Evolutionary conservation across 2,113 vertebrate genomes (phyloP), one percentile per base, ranked within the genome.

Genomic region (Brachirus orientalis): DNA sequence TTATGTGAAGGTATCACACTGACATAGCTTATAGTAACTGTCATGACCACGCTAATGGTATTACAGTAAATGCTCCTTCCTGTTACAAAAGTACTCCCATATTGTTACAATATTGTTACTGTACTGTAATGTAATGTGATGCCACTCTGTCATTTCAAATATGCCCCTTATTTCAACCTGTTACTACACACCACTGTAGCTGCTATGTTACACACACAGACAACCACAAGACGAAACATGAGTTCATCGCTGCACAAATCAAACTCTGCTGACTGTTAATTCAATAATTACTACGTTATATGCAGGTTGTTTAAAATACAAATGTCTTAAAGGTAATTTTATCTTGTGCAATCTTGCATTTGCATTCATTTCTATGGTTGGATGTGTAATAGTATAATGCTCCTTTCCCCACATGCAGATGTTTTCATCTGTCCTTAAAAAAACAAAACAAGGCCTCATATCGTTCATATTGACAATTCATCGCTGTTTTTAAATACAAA

Each of bases 381-480:
- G n/a, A n/a, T n/a, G n/a, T 48, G 10, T 14, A 48, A 22, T 3
- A 1, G 2, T 40, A 8, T 12, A 45, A 10, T 45, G 11, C 18
- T 44, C 4, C 11, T 72, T 7, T 56, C 14, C 22, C 8, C 33
- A 1, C 47, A 35, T 48, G 20, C n/a, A 43, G 40, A 68, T 68
- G 36, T 56, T 44, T 43, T 28, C 4, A 73, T 19, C 16, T 50
- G 17, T 33, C 20, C 55, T 66, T 9, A 52, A 62, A 65, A 51
- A 71, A 5, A 12, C 35, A 16, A 36, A 71, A 46, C 50, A 84
- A 75, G 79, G 84, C 79, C 54, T 77, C 65, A 77, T 54, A 64
- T 20, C 14, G 11, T 51, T 77, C 51, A 75, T 63, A 55, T 40
- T 59, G 50, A 79, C 73, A 79, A 56, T 82, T 65, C 72, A 65